Base-by-base conservation (phyloP, 2,888 invertebrate species). In the Apantesis nais region DNA sequence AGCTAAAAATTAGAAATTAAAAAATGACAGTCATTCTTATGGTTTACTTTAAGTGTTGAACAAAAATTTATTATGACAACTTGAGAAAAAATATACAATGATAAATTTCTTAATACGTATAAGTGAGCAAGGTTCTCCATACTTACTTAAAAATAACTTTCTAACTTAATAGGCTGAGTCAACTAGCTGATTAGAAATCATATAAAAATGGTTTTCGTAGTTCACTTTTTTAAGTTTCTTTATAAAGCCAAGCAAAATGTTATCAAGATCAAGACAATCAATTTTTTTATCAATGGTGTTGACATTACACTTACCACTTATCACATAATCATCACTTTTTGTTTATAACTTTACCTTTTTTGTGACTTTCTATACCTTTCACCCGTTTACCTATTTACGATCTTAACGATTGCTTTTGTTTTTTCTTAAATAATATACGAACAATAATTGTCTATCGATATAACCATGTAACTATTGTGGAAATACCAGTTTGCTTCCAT, bases 331-430 rank as follows among this genome's bases (percentile, higher is more conserved):
- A n/a, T n/a, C 29, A 58, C 62, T 67, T 72, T 79, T 61, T 71
- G 75, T 80, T 74, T 63, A 65, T 66, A 69, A 76, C 73, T 68
- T 63, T 34, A 66, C 68, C 58, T 72, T 66, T 78, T 79, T 79
- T 74, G 69, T 71, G 78, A 77, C 85, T 87, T 85, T 83, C 84
- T 80, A 83, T 76, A 75, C 84, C 87, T 87, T 88, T 89, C 87
- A 84, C 85, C 76, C 72, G 72, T 83, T 83, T 80, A 80, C 78
- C 75, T 74, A 81, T 77, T 75, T 31, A 72, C 65, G 37, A 72
- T 74, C 64, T 62, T 80, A 73, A 5, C 34, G 34, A 34, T 34
- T 34, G 34, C 73, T 78, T 79, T 81, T 79, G 76, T 70, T 78
- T 76, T 79, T 55, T 29, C 4, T 5, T 58, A 16, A 58, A 7